Evolutionary conservation across 2,797 vertebrate genomes (phyloP).

Genomic region (Remorina albescens): DNA sequence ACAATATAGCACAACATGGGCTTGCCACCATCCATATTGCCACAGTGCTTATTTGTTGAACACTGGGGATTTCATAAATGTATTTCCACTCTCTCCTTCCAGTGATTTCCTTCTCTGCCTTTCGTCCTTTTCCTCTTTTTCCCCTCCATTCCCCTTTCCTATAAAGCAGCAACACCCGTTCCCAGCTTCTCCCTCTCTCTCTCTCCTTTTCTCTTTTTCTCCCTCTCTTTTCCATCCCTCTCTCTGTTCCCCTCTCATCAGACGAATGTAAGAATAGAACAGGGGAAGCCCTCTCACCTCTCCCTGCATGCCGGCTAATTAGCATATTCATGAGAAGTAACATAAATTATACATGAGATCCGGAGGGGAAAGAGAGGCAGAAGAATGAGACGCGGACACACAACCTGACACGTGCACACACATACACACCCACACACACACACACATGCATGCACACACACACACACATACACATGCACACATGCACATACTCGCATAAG

Average conservation of each 20-base stretch:
- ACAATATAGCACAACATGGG: slow-evolving; percentile 78
- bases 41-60: slow-evolving; percentile 80
- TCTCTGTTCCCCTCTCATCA: slow-evolving; percentile 76
- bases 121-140: slow-evolving; percentile 57
- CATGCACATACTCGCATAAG: slow-evolving; percentile 9
- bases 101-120: slow-evolving; percentile 63
- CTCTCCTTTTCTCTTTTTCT: slow-evolving; percentile 43
- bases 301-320: slow-evolving; percentile 84
- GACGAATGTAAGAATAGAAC: slow-evolving; percentile 86
- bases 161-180: slow-evolving; percentile 49
- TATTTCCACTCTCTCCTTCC: slow-evolving; percentile 70
- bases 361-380: slow-evolving; percentile 85
- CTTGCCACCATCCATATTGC: slow-evolving; percentile 75
- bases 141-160: slow-evolving; percentile 57
- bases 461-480: slow-evolving; percentile 30
- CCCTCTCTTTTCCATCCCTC: slow-evolving; percentile 50
- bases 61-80: slow-evolving; percentile 76
- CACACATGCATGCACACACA: slow-evolving; percentile 16
- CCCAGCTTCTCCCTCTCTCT: slow-evolving; percentile 33
- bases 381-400: slow-evolving; percentile 77
- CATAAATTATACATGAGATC: slow-evolving; percentile 89
- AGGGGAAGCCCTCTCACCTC: slow-evolving; percentile 90
- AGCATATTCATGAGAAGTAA: slow-evolving; percentile 86
- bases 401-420: slow-evolving; percentile 37
- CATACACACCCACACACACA: slow-evolving; percentile 4